Evolutionary conservation across 2,888 invertebrate genomes (phyloP).

Genomic region (Ischnura elegans): DNA sequence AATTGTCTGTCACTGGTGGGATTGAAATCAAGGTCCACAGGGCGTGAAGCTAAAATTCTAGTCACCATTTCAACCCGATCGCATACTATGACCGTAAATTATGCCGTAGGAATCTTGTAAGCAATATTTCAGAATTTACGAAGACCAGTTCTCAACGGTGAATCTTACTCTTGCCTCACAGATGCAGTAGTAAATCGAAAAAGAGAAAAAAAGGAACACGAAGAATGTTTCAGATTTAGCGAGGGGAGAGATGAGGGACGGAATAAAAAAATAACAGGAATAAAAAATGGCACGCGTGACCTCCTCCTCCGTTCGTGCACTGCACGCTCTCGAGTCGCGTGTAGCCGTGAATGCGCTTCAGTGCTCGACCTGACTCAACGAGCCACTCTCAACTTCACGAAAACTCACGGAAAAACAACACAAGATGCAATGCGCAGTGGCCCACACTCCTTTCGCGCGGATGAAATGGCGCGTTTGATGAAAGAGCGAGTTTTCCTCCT

Average conservation of each 20-base stretch:
- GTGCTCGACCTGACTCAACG: background rate
- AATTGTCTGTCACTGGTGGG: no score
- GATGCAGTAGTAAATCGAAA: background rate
- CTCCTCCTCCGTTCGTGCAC: background rate
- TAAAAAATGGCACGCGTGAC: no score
- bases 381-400: background rate
- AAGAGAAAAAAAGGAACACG: background rate
- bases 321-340: background rate
- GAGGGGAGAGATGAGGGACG: no score
- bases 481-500: slow-evolving; percentile 2
- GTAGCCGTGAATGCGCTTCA: background rate
- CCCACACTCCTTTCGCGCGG: background rate
- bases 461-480: slow-evolving; percentile 22
- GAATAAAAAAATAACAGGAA: background rate
- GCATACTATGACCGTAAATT: no score
- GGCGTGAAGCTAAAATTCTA: no score
- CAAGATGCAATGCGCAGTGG: background rate
- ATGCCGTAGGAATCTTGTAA: no score
- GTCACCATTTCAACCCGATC: no score
- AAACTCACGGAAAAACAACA: slow-evolving; percentile 6
- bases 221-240: no score
- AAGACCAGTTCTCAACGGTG: background rate
- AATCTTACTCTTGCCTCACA: background rate
- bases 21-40: no score
- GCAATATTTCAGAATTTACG: background rate